These are phyloP conservation scores for Pelodytes ibericus DNA, from an alignment of 2,797 vertebrate species.

Conservation along the genomic window DNA sequence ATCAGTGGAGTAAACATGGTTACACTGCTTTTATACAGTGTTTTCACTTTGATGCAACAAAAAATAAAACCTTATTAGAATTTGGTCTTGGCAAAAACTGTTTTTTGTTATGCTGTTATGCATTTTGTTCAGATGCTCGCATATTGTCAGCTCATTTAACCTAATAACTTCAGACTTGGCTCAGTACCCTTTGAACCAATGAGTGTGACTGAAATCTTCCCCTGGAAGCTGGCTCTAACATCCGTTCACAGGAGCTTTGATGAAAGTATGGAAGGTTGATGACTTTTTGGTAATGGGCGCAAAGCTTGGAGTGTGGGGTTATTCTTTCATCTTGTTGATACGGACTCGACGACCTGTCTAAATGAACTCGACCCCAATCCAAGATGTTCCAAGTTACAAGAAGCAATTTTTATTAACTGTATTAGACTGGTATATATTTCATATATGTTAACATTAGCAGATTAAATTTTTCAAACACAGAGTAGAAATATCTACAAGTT, in stretches of 20 bases:
- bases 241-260: slow-evolving; percentile 4
- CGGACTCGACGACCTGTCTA: slow-evolving; percentile 11
- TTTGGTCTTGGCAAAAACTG: too few species aligned
- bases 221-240: neutral
- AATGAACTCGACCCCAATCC: neutral
- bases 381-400: neutral
- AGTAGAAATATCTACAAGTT: neutral
- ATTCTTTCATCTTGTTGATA: slow-evolving; percentile 34
- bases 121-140: too few species aligned
- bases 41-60: too few species aligned
- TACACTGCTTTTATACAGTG: too few species aligned
- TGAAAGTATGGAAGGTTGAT: slow-evolving; percentile 36
- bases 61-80: too few species aligned
- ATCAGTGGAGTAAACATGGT: too few species aligned
- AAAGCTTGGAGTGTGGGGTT: slow-evolving; percentile 32
- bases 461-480: slow-evolving; percentile 9
- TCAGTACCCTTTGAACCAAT: neutral
- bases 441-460: too few species aligned
- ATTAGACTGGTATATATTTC: too few species aligned
- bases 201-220: slow-evolving; percentile 17
- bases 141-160: too few species aligned
- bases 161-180: too few species aligned
- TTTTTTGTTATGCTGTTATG: too few species aligned
- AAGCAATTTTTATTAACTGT: neutral
- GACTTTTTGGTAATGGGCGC: slow-evolving; percentile 23